Evolutionary conservation across 2,888 invertebrate species (phyloP), one percentile per base, ranked within the genome.

Genomic region (Celastrina argiolus): DNA sequence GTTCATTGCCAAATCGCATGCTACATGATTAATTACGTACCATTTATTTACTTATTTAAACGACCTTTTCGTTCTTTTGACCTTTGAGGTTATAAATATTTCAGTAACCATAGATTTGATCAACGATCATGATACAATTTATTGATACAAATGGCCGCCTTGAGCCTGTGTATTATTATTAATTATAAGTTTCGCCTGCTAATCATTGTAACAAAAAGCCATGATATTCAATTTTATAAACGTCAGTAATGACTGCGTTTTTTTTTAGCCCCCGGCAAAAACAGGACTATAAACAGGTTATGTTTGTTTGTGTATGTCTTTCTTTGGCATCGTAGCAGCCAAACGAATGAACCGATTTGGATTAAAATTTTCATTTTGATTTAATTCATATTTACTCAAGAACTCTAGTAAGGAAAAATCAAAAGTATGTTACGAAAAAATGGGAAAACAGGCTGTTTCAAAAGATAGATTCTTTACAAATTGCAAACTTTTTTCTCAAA

Each of bases 1-100:
- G 63, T 66, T 68, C 66, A 68, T 65, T 63, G 41, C 45, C 26
- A 65, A 65, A 66, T 68, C 64, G 68, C 68, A 67, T 69, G 69
- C 64, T 64, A 36, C 56, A 66, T 68, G 64, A 67, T 68, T 68
- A 68, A 69, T 69, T 45, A 41, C 59, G 58, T n/a, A 56, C 41
- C 22, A 58, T 59, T 58, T 58, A 65, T 31, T 58, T 34, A 41
- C 18, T 18, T 34, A 36, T 64, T 26, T 56, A 34, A 41, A 67
- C 63, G 65, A 56, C 26, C 39, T 51, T 66, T 58, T 63, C 39
- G 26, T 56, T 59, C 45, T 10, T 31, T 45, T 51, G 51, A 51
- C 45, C 18, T 45, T 51, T 64, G 1, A 14, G 22, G 28, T 51
- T 28, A 45, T 18, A 51, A n/a, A 63, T 63, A 45, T 42, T 63